These are phyloP conservation scores for Cyphomyrmex costatus DNA, from an alignment of 1,140 invertebrate genomes.

Conservation along the genomic window DNA sequence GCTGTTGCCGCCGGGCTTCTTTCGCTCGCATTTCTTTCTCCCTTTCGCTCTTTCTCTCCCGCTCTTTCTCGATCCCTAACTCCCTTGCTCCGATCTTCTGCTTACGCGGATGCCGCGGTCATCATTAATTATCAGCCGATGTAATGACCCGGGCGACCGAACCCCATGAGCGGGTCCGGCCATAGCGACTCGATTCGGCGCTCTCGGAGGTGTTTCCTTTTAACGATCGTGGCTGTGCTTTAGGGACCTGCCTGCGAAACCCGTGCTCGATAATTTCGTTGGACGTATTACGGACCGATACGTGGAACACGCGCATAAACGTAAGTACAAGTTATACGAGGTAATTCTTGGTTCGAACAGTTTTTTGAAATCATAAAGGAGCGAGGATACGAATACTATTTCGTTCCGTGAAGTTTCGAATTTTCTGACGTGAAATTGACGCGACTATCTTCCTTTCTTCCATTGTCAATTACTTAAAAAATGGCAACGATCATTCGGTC, in stretches of 20 bases:
- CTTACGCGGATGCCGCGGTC: constrained; percentile 65
- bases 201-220: constrained; percentile 67
- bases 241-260: constrained; percentile 66
- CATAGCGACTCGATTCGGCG: constrained; percentile 72
- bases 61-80: constrained; percentile 18
- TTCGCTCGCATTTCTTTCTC: constrained; percentile 48
- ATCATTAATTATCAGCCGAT: constrained; percentile 79
- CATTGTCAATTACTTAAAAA: neutral
- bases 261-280: constrained; percentile 72
- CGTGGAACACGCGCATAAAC: constrained; percentile 60
- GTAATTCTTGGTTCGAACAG: constrained; percentile 65
- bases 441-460: neutral
- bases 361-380: constrained; percentile 68
- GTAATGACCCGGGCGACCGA: constrained; percentile 76
- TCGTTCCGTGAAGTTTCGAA: constrained; percentile 20
- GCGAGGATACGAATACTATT: neutral
- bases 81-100: constrained; percentile 31
- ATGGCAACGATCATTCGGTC: neutral
- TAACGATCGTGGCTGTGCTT: constrained; percentile 68
- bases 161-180: constrained; percentile 65
- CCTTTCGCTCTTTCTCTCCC: constrained; percentile 16
- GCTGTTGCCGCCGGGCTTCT: constrained; percentile 38
- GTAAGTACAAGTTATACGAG: constrained; percentile 70
- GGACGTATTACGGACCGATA: constrained; percentile 69
- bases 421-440: constrained; percentile 21